Conservation (phyloP, 2,888 invertebrate genomes). For the Caenorhabditis panamensis region DNA sequence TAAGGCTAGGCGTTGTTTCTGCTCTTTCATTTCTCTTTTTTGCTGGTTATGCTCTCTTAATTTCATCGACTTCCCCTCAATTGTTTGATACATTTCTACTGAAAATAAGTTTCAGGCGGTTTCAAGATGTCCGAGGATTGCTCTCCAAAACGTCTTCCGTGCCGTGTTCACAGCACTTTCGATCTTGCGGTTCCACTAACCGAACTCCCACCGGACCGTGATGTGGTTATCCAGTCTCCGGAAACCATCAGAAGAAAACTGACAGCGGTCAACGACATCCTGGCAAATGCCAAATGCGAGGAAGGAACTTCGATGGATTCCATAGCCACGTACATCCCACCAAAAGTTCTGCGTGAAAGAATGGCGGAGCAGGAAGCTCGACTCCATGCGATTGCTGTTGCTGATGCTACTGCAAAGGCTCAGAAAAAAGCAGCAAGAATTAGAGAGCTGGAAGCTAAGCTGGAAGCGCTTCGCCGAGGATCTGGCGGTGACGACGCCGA, state of each 20-base stretch:
- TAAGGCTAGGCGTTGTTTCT: constrained; percentile 8
- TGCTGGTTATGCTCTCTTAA: not conserved
- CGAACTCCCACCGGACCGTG: constrained; percentile 39
- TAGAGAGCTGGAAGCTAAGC: constrained; percentile 1
- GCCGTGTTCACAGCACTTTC: constrained; percentile 43
- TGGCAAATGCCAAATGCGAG: constrained; percentile 37
- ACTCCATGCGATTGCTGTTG: not conserved
- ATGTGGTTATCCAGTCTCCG: constrained; percentile 17
- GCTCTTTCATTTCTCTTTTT: not conserved
- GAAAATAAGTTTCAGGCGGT: not conserved
- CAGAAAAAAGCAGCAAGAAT: constrained; percentile 10
- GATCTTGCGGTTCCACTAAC: constrained; percentile 29
- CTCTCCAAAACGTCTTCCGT: constrained; percentile 22
- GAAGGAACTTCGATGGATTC: constrained; percentile 46
- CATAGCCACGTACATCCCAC: constrained; percentile 46
- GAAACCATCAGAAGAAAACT: constrained; percentile 13
- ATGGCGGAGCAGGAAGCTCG: constrained; percentile 22
- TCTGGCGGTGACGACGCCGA: constrained; percentile 6
- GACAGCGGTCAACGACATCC: constrained; percentile 29
- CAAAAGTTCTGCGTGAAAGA: constrained; percentile 23
- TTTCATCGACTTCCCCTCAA: too few relatives aligned
- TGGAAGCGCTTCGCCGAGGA: constrained; percentile 5
- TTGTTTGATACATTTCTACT: not conserved
- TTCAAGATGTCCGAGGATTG: constrained; percentile 27
- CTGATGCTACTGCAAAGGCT: not conserved